Evolutionary conservation across 2,888 invertebrate genomes (phyloP), one percentile per base, ranked within the genome.

Genomic region (Agrochola circellaris): DNA sequence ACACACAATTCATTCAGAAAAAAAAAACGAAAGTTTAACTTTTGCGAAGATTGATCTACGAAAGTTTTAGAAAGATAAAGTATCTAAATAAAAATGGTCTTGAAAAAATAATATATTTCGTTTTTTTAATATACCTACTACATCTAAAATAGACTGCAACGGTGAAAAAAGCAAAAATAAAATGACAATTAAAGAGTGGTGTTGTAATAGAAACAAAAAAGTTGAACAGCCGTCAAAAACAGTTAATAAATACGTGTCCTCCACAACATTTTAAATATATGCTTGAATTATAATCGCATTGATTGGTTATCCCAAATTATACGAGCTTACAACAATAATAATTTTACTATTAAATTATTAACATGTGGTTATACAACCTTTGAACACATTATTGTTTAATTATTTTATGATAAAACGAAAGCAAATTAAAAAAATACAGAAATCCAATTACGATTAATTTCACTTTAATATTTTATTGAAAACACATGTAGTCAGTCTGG

Each of bases 271-370:
- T 26, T 20, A 66, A 7, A n/a, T n/a, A n/a, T n/a, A n/a, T 45
- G 20, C 0, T 13, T 45, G 13, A 20, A 66, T 54, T 77, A 73
- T 54, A 17, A 62, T 17, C 17, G 56, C 38, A 13, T 74, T 62
- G 48, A 74, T 68, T 67, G 38, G 20, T 38, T 54, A 69, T 54
- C 17, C 38, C 45, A 42, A 45, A 77, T 66, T 73, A 42, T 66
- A 17, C 23, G 17, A 48, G 54, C 13, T 34, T 75, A 56, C 15
- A 65, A 48, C 34, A 34, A 62, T 45, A 54, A 26, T 20, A 62
- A 26, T 56, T 34, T 26, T 38, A 34, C 56, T 74, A 8, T 54
- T n/a, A 54, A 30, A 56, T 30, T 56, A 56, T 56, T 45, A 58
- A 45, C 6, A 26, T 45, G 66, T 30, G 23, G 30, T 48, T 48